A percentile compares a stretch with the other conserved stretches of the same genome.
Evolutionary conservation across 2,888 invertebrate genomes (phyloP).

Genomic region (Acrocyrtus sp.): DNA sequence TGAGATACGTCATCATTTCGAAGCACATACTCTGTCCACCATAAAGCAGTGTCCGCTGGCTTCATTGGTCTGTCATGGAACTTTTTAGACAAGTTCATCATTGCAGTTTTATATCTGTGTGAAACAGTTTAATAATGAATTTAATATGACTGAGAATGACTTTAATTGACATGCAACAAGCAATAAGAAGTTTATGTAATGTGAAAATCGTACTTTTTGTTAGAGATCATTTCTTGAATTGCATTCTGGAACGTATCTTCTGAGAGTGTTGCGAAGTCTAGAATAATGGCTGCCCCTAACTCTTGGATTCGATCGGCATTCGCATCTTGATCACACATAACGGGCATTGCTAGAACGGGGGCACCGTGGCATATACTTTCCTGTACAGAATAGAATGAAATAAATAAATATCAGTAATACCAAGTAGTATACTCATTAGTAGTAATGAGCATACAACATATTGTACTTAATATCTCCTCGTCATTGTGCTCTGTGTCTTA

Average conservation of each 20-base stretch:
- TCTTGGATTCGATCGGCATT: constrained; percentile 24
- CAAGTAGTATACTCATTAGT: no score
- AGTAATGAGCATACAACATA: no score
- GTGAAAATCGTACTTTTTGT: constrained; percentile 4
- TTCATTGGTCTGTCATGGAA: constrained; percentile 33
- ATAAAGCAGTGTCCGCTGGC: constrained; percentile 52
- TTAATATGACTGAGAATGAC: no score
- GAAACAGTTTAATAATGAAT: background rate
- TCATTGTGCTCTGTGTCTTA: no score
- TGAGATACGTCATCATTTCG: constrained; percentile 33
- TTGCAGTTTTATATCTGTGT: constrained; percentile 15
- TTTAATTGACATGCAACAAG: no score
- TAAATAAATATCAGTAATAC: no score
- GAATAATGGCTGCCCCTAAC: constrained; percentile 13
- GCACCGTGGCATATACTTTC: constrained; percentile 32
- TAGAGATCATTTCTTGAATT: constrained; percentile 9
- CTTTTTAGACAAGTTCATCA: constrained; percentile 4
- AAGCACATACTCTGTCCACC: constrained; percentile 56
- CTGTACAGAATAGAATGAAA: no score
- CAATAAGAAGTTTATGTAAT: no score
- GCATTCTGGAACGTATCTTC: constrained; percentile 8
- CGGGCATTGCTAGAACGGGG: constrained; percentile 25
- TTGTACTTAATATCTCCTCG: no score
- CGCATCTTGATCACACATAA: constrained; percentile 31
- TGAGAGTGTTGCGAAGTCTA: constrained; percentile 19